Evolutionary conservation across 2,888 invertebrate genomes (phyloP), one percentile per base, ranked within the genome.

Genomic region (Carterocephalus palaemon): DNA sequence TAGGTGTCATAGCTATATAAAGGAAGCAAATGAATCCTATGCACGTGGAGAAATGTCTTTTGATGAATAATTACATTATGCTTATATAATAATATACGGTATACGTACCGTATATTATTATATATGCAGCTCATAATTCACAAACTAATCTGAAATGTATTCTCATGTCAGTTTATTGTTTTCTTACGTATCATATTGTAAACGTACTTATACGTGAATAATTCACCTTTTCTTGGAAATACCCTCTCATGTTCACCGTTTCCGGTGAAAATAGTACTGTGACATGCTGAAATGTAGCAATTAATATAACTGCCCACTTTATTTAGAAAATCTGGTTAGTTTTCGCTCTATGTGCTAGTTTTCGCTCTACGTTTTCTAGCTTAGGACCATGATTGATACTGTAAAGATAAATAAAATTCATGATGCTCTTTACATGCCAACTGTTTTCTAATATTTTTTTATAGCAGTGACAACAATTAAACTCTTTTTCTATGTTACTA

Each of bases 181-280:
- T 33, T 42, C 26, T 26, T 42, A 34, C 33, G 20, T 42, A 13
- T 20, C 26, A 26, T 34, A 28, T 20, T 20, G 12, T 33, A 26
- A 28, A n/a, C n/a, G n/a, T 42, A 20, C 26, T 34, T 23, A 5
- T 23, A 23, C 9, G 34, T 43, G 28, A 43, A 43, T 43, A 36
- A 43, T 37, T 31, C 17, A 37, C 23, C 9, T 31, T 48, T 54
- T 49, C 54, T 51, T 51, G 52, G 52, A 51, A 54, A 54, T 51
- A 41, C 51, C 46, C 38, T 54, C 39, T 52, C 54, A 51, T 54
- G 54, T 46, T 50, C 28, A 13, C 15, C 24, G 31, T 20, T 46
- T 46, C 38, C 45, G 24, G 38, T 38, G 38, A 26, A 46, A 46
- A 45, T 29, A 31, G 36, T 24, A 20, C 32, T 20, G 45, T 38